phyloP scores from a whole-genome alignment of 1,140 invertebrate genomes.

The Aphaenogaster rudis region DNA sequence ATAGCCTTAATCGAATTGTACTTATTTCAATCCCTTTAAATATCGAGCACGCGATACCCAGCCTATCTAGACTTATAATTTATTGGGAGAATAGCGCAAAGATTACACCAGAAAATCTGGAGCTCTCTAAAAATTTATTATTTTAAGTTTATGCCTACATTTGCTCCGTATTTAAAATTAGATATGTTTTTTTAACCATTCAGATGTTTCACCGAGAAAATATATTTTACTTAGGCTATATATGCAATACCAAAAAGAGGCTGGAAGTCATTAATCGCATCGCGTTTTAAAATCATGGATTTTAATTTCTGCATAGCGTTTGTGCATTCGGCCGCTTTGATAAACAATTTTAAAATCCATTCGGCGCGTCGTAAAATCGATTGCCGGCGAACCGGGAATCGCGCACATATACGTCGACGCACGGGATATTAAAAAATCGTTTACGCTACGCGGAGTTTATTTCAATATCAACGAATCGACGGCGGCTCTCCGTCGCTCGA shows the following conservation, averaged over 20 bases:
- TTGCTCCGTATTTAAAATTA: background rate
- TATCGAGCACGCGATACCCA: background rate
- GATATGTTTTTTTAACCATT: background rate
- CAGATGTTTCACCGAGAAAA: background rate
- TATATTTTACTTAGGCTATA: background rate
- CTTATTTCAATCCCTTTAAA: constrained; percentile 3
- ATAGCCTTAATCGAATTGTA: background rate
- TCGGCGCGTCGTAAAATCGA: constrained; percentile 55
- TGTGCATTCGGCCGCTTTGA: constrained; percentile 48
- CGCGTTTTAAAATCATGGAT: constrained; percentile 41
- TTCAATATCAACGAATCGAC: constrained; percentile 49
- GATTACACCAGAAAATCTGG: background rate
- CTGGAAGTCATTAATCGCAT: background rate
- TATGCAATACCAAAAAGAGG: background rate
- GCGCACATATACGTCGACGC: constrained; percentile 35
- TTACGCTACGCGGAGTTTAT: constrained; percentile 55
- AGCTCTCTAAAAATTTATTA: background rate
- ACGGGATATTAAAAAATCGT: constrained; percentile 60
- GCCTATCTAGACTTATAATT: background rate
- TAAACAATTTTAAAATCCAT: constrained; percentile 62
- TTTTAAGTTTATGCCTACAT: background rate
- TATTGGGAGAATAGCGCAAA: background rate
- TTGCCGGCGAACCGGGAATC: constrained; percentile 35
- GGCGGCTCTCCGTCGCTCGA: constrained; percentile 29
- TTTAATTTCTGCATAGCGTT: constrained; percentile 53